Percentiles rank a stretch among this genome's conserved stretches.
Evolutionary conservation across 2,113 vertebrate genomes (phyloP).

Genomic region (Hoplias malabaricus): DNA sequence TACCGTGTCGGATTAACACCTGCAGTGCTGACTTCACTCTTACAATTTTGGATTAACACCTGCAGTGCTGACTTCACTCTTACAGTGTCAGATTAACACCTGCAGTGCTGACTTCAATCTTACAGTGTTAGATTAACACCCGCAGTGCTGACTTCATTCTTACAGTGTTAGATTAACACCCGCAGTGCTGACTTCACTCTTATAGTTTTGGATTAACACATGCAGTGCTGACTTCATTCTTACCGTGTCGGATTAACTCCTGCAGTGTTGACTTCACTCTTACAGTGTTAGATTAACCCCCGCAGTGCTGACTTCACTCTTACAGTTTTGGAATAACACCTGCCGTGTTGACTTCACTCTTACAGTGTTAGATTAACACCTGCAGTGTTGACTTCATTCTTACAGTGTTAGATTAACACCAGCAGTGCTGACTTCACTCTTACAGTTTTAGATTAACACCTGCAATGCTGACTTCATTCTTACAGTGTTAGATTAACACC

Average conservation of each 20-base stretch:
- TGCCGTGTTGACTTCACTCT: neutral
- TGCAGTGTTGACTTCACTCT: too few species aligned
- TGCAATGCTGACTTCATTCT: too few species aligned
- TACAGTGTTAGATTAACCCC: neutral
- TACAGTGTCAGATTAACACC: too few species aligned
- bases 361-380: neutral
- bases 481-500: neutral
- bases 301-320: neutral
- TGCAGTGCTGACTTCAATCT: too few species aligned
- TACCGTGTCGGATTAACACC: neutral
- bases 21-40: too few species aligned
- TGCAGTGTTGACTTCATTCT: neutral
- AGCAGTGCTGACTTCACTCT: too few species aligned
- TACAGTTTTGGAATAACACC: neutral
- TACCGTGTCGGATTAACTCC: too few species aligned
- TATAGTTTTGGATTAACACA: neutral
- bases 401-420: neutral
- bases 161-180: too few species aligned
- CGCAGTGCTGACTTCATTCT: too few species aligned
- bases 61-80: too few species aligned
- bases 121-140: too few species aligned
- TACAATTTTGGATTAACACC: too few species aligned
- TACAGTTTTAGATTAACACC: neutral
- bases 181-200: neutral
- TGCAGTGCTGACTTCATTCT: neutral